Base-by-base conservation (phyloP, 2,888 invertebrate species). In the Rhabditophanes sp. region DNA sequence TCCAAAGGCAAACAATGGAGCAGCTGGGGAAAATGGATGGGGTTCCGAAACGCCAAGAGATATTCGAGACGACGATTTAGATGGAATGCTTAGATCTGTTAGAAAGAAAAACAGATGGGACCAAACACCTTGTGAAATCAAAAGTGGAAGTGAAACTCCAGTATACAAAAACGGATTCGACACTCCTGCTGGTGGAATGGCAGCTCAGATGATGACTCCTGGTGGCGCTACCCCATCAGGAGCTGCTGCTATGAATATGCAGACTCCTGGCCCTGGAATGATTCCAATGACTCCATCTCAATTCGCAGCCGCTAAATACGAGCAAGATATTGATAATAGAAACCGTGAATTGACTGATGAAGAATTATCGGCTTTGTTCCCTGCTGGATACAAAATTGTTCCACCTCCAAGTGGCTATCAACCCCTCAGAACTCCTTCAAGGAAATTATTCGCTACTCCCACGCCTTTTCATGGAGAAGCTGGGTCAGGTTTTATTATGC, bases 221-320 rank as follows among this genome's bases (percentile, higher is more conserved):
- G 66, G 67, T 30, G 69, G 68, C 9, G 52, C 66, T 1, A 73
- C 73, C 1, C 72, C 72, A 2, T 66, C 66, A 15, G 71, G 46
- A 65, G 75, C 79, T 2, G 88, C 88, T 67, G 96, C 96, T 1
- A 93, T 93, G 90, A 85, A 79, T 0, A 80, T 99, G 79, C 84
- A 87, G 2, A 99, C 96, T 1, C 96, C 96, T 0, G 88, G 93
- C 0, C 73, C 84, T 12, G 88, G 90, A 59, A 72, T 90, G 42
- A 82, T 53, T 5, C 53, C 87, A 9, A 96, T 96, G 93, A 99
- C 96, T 0, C 96, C 96, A 0, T 96, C 99, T 67, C 96, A 96
- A 67, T 71, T 93, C 44, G 93, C 96, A 68, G 87, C 41, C 9
- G 50, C 41, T 32, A 40, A 42, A 18, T 36, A 40, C 30, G 52